phyloP scores from a whole-genome alignment of 1,140 invertebrate genomes.

The Calliopsis andreniformis region DNA sequence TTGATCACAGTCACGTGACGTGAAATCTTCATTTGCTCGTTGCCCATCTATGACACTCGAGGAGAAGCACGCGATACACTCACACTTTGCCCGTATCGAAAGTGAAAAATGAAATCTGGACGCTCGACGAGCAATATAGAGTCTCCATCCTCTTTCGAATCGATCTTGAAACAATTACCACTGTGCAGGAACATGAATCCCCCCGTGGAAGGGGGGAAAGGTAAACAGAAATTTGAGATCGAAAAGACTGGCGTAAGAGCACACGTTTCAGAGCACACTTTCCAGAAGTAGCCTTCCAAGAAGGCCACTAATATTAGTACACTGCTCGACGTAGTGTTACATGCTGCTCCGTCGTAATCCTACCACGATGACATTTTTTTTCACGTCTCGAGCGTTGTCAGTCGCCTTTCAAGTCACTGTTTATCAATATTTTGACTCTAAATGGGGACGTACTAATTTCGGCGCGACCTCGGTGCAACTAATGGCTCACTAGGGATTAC shows the following conservation, averaged over 20 bases:
- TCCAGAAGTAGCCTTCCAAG: slow-evolving; percentile 54
- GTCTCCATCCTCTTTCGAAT: background rate
- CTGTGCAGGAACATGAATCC: no score
- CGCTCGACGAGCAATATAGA: background rate
- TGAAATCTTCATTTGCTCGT: slow-evolving; percentile 43
- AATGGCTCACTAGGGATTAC: slow-evolving; percentile 44
- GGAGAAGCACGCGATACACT: background rate
- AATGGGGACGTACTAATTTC: slow-evolving; percentile 25
- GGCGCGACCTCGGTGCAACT: slow-evolving; percentile 30
- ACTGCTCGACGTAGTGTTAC: slow-evolving; percentile 10
- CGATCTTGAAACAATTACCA: background rate
- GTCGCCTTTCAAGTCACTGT: background rate
- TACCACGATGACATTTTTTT: slow-evolving; percentile 54
- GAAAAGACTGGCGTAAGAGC: background rate
- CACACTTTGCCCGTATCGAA: background rate
- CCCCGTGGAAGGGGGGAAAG: no score
- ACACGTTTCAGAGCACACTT: slow-evolving; percentile 42
- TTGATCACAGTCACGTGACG: background rate
- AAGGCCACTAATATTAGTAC: slow-evolving; percentile 59
- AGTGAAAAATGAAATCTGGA: background rate
- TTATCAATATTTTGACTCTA: no score
- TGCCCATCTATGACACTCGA: slow-evolving; percentile 41
- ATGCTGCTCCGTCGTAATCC: slow-evolving; percentile 45
- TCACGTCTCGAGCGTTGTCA: background rate
- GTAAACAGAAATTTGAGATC: no score